Evolutionary conservation across 2,888 invertebrate genomes (phyloP), one percentile per base, ranked within the genome.

Genomic region (Synanthedon andrenaeformis): DNA sequence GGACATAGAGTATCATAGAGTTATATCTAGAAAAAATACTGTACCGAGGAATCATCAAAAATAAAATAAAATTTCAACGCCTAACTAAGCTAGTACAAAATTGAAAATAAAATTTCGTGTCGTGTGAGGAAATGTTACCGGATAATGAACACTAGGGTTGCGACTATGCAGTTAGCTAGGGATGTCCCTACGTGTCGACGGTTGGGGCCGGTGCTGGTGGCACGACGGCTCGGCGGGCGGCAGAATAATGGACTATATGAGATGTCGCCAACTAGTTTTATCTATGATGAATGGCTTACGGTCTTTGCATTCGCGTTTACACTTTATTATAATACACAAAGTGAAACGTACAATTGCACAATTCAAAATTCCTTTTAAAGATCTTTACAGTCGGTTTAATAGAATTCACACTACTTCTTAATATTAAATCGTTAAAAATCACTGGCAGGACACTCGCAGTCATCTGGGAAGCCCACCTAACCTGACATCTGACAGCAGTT

Each of bases 211-310:
- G 42, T 55, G 52, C 54, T 58, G 54, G 53, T 23, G 35, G 23
- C 23, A 23, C 23, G 4, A 23, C 23, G 23, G 23, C 23, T 23
- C 23, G 23, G 54, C 35, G 49, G 11, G 49, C 49, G 17, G 19
- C 11, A 49, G 49, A 52, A 58, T 59, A 63, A 60, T 56, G 60
- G 71, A 66, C 72, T 72, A 71, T 71, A 74, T 69, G 71, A 76
- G 69, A 71, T 76, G 76, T 76, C 78, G 62, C 61, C 72, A 62
- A 73, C 76, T 70, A 70, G 74, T 77, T 79, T 76, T 79, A 80
- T 78, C 73, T 78, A 73, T 80, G 81, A 82, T 76, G 70, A 69
- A 82, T 80, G 66, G 62, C 55, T 53, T 51, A 51, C 54, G 53
- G 52, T 54, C 60, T 57, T 61, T 58, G 54, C 58, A 45, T 14